Percentiles rank a stretch among this genome's conserved stretches.
phyloP scores from a whole-genome alignment of 2,888 invertebrate species.

The Drosophila recens region DNA sequence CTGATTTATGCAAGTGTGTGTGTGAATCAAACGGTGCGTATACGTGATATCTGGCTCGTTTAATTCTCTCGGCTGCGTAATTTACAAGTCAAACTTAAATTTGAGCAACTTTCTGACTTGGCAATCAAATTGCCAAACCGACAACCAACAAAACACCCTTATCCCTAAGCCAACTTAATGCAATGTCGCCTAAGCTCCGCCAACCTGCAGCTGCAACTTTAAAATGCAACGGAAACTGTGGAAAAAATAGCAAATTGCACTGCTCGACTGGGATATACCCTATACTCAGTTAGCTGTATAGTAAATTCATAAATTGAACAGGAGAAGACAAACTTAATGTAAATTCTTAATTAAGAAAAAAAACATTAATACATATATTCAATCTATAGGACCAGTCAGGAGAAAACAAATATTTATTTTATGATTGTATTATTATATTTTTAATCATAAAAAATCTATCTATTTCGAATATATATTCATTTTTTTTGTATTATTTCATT shows the following conservation, averaged over 20 bases:
- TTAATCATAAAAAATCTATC: too few species aligned
- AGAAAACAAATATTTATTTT: too few species aligned
- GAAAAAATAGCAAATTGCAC: background rate
- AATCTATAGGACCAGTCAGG: too few species aligned
- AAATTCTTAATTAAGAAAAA: too few species aligned
- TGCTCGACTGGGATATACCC: background rate
- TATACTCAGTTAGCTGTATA: too few species aligned
- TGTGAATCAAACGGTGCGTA: constrained; percentile 60
- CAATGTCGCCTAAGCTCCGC: background rate
- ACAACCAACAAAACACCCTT: constrained; percentile 26
- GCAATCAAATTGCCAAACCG: constrained; percentile 60
- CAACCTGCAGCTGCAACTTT: constrained; percentile 33
- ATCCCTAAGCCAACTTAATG: background rate
- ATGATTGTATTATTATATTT: too few species aligned
- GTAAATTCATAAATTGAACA: too few species aligned
- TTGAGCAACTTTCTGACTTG: constrained; percentile 45
- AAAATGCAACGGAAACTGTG: constrained; percentile 25
- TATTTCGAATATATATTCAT: too few species aligned
- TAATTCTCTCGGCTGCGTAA: constrained; percentile 49
- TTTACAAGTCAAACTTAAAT: constrained; percentile 75
- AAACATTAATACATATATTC: too few species aligned
- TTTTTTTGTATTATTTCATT: too few species aligned
- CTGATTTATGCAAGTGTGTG: constrained; percentile 47
- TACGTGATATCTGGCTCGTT: constrained; percentile 67
- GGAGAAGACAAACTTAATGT: too few species aligned